A percentile compares a stretch with the other conserved stretches of the same genome.
Evolutionary conservation across 2,888 invertebrate species (phyloP).

Genomic region (Pachydiplax longipennis): DNA sequence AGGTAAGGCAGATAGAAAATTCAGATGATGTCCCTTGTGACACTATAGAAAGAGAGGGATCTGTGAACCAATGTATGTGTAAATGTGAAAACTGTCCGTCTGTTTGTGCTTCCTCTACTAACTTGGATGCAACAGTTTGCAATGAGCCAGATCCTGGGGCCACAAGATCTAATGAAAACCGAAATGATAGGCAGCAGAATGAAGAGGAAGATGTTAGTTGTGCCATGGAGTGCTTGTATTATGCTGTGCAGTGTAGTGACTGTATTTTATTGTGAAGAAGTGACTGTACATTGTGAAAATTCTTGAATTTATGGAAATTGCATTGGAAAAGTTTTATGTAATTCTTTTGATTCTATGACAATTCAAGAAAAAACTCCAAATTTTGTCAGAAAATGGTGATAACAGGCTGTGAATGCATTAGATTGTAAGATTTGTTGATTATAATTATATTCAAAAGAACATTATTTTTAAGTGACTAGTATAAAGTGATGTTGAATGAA

Average conservation of each 20-base stretch:
- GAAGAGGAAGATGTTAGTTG: constrained; percentile 65
- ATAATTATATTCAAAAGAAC: background rate
- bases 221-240: constrained; percentile 69
- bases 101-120: background rate
- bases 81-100: constrained; percentile 12
- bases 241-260: constrained; percentile 70
- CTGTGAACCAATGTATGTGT: background rate
- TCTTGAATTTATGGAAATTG: background rate
- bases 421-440: background rate
- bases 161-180: background rate
- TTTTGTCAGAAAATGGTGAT: background rate
- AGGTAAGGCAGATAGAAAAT: background rate
- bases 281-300: background rate
- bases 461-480: background rate
- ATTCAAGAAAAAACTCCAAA: background rate
- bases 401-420: background rate
- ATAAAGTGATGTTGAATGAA: background rate
- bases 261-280: constrained; percentile 61
- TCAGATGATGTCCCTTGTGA: background rate
- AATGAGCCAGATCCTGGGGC: background rate
- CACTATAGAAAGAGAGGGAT: background rate
- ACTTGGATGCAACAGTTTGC: background rate
- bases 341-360: background rate
- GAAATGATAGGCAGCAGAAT: constrained; percentile 1
- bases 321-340: background rate